These are phyloP conservation scores for Vanacampus margaritifer DNA, from an alignment of 2,113 vertebrate genomes.

Conservation along the genomic window DNA sequence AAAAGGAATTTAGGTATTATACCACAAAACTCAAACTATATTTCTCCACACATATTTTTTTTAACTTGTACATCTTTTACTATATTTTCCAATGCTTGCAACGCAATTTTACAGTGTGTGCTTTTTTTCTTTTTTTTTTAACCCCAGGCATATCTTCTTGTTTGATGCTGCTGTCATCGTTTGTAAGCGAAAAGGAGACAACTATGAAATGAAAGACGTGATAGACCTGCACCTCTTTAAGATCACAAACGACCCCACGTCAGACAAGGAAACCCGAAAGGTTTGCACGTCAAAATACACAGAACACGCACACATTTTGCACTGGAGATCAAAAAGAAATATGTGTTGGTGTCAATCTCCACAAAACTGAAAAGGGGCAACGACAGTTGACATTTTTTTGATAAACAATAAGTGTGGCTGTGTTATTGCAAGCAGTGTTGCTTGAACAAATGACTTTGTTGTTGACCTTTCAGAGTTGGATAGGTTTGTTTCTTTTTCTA, in stretches of 20 bases:
- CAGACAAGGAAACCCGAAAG: conserved; percentile 96
- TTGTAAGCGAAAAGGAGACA: conserved; percentile 91
- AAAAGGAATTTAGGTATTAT: neutral
- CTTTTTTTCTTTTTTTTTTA: conserved; percentile 1
- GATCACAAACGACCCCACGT: conserved; percentile 92
- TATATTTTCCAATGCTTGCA: neutral
- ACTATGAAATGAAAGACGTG: conserved; percentile 98
- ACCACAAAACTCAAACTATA: neutral
- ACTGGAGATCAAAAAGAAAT: neutral
- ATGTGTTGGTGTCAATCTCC: neutral
- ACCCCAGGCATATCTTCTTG: conserved; percentile 89
- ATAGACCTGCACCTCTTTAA: conserved; percentile 96
- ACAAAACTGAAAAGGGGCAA: neutral
- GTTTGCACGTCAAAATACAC: conserved; percentile 52
- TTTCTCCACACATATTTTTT: neutral
- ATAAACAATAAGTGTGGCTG: neutral
- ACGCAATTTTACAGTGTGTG: neutral
- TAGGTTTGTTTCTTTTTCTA: neutral
- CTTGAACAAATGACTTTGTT: neutral
- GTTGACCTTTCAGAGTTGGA: conserved; percentile 4
- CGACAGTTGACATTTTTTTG: conserved; percentile 2
- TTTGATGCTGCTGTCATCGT: conserved; percentile 93
- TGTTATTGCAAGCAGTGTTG: neutral
- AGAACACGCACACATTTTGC: neutral
- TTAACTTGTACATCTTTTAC: neutral